Evolutionary conservation across 2,797 vertebrate genomes (phyloP).

Genomic region (Limnodromus scolopaceus): DNA sequence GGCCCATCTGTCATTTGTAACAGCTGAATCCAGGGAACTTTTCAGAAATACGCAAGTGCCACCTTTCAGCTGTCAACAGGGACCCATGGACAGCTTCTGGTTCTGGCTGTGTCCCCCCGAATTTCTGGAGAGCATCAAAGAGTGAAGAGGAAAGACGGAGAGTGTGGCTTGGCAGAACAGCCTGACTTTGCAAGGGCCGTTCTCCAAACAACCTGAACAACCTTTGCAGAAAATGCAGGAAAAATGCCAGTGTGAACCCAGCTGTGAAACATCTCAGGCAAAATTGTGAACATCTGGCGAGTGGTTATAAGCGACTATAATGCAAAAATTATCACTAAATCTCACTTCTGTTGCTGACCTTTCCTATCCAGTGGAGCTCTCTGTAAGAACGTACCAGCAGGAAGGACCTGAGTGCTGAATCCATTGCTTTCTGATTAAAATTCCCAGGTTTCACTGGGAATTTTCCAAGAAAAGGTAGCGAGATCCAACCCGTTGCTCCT

Average conservation of each 20-base stretch:
- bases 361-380: neutral
- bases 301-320: neutral
- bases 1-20: neutral
- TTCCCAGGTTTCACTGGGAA: neutral
- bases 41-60: neutral
- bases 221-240: neutral
- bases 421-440: neutral
- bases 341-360: neutral
- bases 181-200: neutral
- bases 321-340: neutral
- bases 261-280: neutral
- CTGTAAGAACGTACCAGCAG: fast-evolving
- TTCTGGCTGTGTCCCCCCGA: neutral
- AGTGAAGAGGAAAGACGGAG: neutral
- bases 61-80: neutral
- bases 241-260: neutral
- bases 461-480: neutral
- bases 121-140: neutral
- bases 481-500: neutral
- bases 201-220: neutral
- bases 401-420: neutral
- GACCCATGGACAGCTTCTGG: neutral
- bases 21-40: neutral
- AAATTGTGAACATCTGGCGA: neutral
- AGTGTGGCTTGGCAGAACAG: neutral